Evolutionary conservation across 2,888 invertebrate genomes (phyloP), one percentile per base, ranked within the genome.

Genomic region (Torymus tubicola): DNA sequence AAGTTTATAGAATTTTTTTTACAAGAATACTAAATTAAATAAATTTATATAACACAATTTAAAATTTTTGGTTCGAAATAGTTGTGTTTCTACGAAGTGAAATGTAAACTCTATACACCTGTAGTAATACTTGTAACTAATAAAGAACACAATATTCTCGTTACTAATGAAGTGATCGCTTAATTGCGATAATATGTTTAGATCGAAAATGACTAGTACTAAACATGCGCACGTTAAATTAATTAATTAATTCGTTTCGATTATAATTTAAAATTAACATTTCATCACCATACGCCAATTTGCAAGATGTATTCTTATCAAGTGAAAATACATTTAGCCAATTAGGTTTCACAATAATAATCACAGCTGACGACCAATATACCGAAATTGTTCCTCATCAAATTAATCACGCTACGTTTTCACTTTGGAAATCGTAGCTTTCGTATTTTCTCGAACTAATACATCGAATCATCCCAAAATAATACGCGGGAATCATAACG

Each of bases 131-230:
- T 11, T 64, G 16, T 58, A 65, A 50, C 52, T 71, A 65, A 61
- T 52, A 72, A 76, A 72, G 61, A 76, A 77, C 71, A 77, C 67
- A 75, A 74, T 80, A 70, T n/a, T 70, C 42, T 57, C 61, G n/a
- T 50, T 18, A 58, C 72, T 76, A 71, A 67, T 71, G 42, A 74
- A 74, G 24, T 80, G 64, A 70, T 70, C 52, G 63, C 52, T 65
- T 24, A 18, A 42, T 11, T 31, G 42, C 70, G 70, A 58, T 16
- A 42, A 16, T 74, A 52, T 64, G 76, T 74, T 81, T 77, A 81
- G 73, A 78, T 78, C 67, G 70, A 78, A 63, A 73, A 78, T 81
- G 81, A 81, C 81, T 81, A 81, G 81, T 78, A 78, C 73, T 78
- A 81, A 81, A 78, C 73, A 78, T 81, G 74, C 77, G 78, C 72